phyloP scores from a whole-genome alignment of 2,888 invertebrate genomes.

The Liodrosophila aerea region DNA sequence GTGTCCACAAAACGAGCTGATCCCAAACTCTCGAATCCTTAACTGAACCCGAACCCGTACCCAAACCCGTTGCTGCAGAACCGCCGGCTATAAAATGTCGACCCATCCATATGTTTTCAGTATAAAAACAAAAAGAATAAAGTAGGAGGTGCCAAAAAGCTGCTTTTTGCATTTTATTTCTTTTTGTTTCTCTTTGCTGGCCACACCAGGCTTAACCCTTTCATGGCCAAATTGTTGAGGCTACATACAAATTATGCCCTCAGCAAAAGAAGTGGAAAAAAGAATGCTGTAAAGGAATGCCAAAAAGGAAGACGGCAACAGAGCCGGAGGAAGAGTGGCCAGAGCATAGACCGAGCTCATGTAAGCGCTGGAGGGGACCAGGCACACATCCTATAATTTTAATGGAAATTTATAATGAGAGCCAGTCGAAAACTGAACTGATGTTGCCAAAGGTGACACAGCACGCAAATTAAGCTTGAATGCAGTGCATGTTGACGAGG shows the following conservation, averaged over 20 bases:
- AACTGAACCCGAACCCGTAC: too few relatives aligned
- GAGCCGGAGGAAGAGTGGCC: background rate
- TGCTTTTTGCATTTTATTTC: slow-evolving; percentile 49
- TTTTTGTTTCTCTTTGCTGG: slow-evolving; percentile 31
- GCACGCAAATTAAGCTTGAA: slow-evolving; percentile 59
- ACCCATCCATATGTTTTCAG: slow-evolving; percentile 71
- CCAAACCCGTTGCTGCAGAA: too few relatives aligned
- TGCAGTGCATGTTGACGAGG: slow-evolving; percentile 19
- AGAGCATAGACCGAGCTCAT: too few relatives aligned
- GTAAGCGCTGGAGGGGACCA: background rate
- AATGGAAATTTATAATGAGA: slow-evolving; percentile 77
- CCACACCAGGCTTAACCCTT: slow-evolving; percentile 65
- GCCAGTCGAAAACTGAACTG: slow-evolving; percentile 68
- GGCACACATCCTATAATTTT: slow-evolving; percentile 68
- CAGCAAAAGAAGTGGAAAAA: slow-evolving; percentile 38
- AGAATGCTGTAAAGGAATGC: slow-evolving; percentile 29
- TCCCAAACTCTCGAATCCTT: slow-evolving; percentile 34
- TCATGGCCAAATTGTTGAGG: slow-evolving; percentile 69
- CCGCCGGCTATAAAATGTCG: slow-evolving; percentile 71
- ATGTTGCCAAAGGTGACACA: slow-evolving; percentile 65
- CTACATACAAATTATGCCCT: slow-evolving; percentile 75
- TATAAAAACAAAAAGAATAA: slow-evolving; percentile 14
- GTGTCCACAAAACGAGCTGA: slow-evolving; percentile 59
- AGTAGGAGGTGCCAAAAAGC: slow-evolving; percentile 29
- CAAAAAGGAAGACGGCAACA: slow-evolving; percentile 6